Percentiles rank a stretch among this genome's conserved stretches.
Evolutionary conservation across 2,888 invertebrate genomes (phyloP).

Genomic region (Xestoiulus laeticollis): DNA sequence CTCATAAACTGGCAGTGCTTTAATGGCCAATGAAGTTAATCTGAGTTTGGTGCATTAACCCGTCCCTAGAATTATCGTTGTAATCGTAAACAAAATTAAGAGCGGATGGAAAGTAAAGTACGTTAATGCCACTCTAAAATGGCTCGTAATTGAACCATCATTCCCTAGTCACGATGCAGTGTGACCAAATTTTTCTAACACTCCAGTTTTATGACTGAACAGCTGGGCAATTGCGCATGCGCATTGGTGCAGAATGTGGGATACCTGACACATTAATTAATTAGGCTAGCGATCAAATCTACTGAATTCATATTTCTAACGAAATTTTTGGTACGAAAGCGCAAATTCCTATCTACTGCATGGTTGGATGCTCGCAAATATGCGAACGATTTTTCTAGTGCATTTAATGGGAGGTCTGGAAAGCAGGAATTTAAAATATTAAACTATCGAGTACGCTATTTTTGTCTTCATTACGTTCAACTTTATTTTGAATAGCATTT

Average conservation of each 20-base stretch:
- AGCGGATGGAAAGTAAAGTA: background rate
- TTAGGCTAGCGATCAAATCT: background rate
- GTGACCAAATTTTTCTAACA: background rate
- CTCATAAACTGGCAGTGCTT: background rate
- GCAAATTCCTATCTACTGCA: background rate
- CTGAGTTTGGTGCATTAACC: background rate
- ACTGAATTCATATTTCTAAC: background rate
- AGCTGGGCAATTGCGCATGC: background rate
- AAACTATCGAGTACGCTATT: slow-evolving; percentile 28
- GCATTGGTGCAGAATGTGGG: background rate
- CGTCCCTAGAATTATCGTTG: background rate
- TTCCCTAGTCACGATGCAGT: background rate
- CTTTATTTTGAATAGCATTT: slow-evolving; percentile 30
- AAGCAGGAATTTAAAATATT: slow-evolving; percentile 29
- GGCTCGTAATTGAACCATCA: background rate
- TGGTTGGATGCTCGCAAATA: background rate
- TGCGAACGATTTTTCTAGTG: background rate
- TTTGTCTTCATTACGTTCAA: background rate
- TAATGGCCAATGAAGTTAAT: slow-evolving; percentile 7
- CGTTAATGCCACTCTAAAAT: background rate
- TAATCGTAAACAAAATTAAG: background rate
- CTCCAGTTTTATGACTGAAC: background rate
- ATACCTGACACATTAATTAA: slow-evolving; percentile 32
- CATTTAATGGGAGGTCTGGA: background rate
- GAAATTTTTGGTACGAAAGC: background rate